Percentiles rank a stretch among this genome's conserved stretches.
These are phyloP conservation scores for Barypeithes pellucidus DNA, from an alignment of 2,888 invertebrate genomes.

Conservation along the genomic window DNA sequence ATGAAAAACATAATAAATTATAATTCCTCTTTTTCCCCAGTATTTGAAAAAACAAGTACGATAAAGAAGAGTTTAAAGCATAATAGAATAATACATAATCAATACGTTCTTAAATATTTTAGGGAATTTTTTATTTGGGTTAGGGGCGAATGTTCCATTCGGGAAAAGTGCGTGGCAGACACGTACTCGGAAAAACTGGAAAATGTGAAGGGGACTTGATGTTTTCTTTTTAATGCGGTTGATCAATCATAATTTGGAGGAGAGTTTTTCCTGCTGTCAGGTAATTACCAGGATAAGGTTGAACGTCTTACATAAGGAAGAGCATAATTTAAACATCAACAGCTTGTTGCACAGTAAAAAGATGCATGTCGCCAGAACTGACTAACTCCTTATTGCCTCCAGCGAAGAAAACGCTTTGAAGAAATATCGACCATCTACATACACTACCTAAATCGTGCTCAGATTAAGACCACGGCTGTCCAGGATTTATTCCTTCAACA, in stretches of 20 bases:
- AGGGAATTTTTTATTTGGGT: conserved; percentile 20
- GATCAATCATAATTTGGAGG: conserved; percentile 34
- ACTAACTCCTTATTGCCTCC: no score
- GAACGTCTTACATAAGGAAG: not conserved
- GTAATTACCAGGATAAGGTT: conserved; percentile 24
- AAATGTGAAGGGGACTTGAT: not conserved
- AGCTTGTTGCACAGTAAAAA: no score
- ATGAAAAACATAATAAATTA: conserved; percentile 43
- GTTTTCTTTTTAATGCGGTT: conserved; percentile 27
- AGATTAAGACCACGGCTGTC: no score
- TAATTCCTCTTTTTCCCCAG: conserved; percentile 31
- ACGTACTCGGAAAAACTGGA: conserved; percentile 2
- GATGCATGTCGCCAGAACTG: no score
- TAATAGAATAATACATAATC: conserved; percentile 50
- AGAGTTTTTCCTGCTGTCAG: conserved; percentile 28
- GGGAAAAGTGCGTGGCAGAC: conserved; percentile 31
- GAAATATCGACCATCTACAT: no score
- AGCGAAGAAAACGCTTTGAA: no score
- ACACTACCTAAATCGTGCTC: no score
- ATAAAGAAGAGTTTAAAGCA: conserved; percentile 43
- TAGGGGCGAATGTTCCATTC: conserved; percentile 6
- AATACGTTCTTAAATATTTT: conserved; percentile 42
- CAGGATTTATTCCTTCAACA: no score
- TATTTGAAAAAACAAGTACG: conserved; percentile 30
- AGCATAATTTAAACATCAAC: not conserved